Evolutionary conservation across 1,140 invertebrate genomes (phyloP), one percentile per base, ranked within the genome.

Genomic region (Megalonaias nervosa): DNA sequence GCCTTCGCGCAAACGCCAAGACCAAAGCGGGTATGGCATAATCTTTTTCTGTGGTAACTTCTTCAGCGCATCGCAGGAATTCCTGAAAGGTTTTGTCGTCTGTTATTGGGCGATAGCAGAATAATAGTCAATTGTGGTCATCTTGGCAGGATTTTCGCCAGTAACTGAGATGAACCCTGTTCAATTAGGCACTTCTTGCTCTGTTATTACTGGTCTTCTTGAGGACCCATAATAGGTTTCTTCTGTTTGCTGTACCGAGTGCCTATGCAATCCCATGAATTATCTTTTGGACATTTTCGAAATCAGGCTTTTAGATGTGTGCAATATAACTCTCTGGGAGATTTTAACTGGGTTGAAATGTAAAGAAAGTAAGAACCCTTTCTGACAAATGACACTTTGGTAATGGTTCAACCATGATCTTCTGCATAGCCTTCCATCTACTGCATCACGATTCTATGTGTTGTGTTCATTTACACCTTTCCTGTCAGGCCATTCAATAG

Each of bases 1-100:
- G 82, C 82, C 71, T 84, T 83, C 79, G 82, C 81, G 73, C 82
- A 85, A 17, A 80, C 80, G 6, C 82, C 80, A 19, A 82, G 64
- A 67, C 81, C 84, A 75, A 81, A 84, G 82, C 82, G 60, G 76
- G 77, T 19, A 81, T 23, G 11, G 75, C 79, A 60, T 82, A 83
- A 16, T 71, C 48, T 62, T 81, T 75, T 60, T 81, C 67, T 61
- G 60, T 61, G 26, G 74, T 59, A 15, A 75, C 77, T 65, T 80
- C 64, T 75, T 83, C 74, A 21, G 80, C 70, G 65, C 71, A 75
- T 11, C 74, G 19, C 31, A 82, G 67, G 57, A 75, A 83, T 61
- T 84, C 83, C 59, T 75, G 72, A 2, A 81, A 71, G 17, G 71
- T 79, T 65, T 71, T 79, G 26, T 75, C 75, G 12, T 84, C 82